Evolutionary conservation across 2,113 vertebrate genomes (phyloP), one percentile per base, ranked within the genome.

Genomic region (Gallinago media): DNA sequence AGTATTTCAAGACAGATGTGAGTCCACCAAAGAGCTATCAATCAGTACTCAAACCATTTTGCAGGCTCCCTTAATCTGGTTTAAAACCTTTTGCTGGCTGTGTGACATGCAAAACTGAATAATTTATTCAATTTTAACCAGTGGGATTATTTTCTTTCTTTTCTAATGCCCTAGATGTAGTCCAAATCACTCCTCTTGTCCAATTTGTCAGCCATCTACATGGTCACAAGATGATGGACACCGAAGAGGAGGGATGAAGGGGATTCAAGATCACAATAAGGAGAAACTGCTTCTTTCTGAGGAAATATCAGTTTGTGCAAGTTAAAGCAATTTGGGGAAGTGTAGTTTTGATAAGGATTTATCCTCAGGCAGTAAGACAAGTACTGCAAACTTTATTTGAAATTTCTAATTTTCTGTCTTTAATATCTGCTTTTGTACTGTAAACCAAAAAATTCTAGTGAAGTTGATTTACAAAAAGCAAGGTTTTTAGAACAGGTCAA

Each of bases 151-250:
- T 54, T 71, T 49, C 4, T 50, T 34, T 61, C 12, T 34, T 40
- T 67, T 73, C 46, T 72, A 59, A 44, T 32, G 21, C 42, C 25
- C 6, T 75, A 22, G 18, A 58, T 6, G 52, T 58, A 34, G 22
- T 59, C 11, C 38, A 80, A 62, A 79, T n/a, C 7, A 58, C 25
- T 71, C 16, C 4, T 85, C 27, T 71, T 8, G 32, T 46, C 32
- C 34, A 63, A 1, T 32, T 25, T 84, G 11, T 7, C 40, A 29
- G 38, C 26, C 0, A 1, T 11, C 9, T 73, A 15, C 1, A 1
- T 26, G 15, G 49, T 20, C 32, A 52, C 19, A 55, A 59, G 22
- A n/a, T 6, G 6, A 63, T 32, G 20, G 25, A 50, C 17, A 42
- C 2, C 21, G 17, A 58, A 80, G 4, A 72, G 14, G 2, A 66